A percentile compares a stretch with the other conserved stretches of the same genome.
phyloP scores from a whole-genome alignment of 2,113 vertebrate species.

The Mormyrus lacerda region DNA sequence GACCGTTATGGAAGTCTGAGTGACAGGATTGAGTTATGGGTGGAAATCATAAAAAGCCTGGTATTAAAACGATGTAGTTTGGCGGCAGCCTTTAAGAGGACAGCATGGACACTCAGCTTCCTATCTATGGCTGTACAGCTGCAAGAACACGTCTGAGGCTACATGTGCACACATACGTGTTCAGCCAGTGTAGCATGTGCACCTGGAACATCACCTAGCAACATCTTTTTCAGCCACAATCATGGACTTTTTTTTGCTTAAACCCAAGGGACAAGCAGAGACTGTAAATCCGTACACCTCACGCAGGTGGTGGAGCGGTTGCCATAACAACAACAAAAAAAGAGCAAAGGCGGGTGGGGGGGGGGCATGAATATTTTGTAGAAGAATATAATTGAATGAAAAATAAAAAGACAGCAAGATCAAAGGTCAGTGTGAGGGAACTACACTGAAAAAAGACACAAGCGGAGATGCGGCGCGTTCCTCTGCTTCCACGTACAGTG shows the following conservation, averaged over 20 bases:
- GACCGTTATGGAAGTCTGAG: background rate
- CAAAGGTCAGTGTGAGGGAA: background rate
- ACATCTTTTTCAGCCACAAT: background rate
- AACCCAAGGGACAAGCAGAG: slow-evolving; percentile 27
- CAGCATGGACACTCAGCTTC: background rate
- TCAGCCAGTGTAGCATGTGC: background rate
- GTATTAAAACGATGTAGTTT: background rate
- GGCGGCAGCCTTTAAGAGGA: background rate
- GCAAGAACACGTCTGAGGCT: background rate
- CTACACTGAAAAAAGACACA: background rate
- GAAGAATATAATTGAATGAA: background rate
- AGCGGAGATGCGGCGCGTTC: background rate
- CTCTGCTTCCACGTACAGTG: background rate
- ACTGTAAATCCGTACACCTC: slow-evolving; percentile 41
- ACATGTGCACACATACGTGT: background rate
- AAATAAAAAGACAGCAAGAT: background rate
- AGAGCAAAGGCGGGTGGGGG: background rate
- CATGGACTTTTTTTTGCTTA: background rate
- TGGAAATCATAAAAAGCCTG: background rate
- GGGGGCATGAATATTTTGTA: slow-evolving; percentile 1
- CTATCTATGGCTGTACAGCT: background rate
- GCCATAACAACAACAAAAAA: slow-evolving; percentile 12
- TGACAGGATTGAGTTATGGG: background rate
- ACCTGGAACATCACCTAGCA: background rate
- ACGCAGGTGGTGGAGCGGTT: background rate